Evolutionary conservation across 2,113 vertebrate species (phyloP).

Genomic region (Aspiorhynchus laticeps): DNA sequence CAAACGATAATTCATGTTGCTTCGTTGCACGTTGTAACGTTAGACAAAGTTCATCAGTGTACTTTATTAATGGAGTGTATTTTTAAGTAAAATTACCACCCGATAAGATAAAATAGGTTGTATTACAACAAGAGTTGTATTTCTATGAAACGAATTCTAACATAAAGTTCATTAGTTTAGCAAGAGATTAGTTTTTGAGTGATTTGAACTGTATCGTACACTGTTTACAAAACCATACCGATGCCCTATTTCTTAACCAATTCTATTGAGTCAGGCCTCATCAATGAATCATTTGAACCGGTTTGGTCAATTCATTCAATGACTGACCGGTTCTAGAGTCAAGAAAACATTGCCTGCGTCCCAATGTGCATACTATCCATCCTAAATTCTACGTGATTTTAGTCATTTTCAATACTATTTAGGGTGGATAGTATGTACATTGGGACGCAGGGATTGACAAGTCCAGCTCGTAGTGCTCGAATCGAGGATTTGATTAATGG

Average conservation of each 20-base stretch:
- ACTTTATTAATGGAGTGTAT: not conserved
- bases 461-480: too few species aligned
- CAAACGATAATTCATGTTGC: not conserved
- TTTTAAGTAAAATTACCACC: not conserved
- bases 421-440: too few species aligned
- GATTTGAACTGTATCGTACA: not conserved
- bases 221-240: not conserved
- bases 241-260: not conserved
- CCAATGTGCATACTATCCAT: too few species aligned
- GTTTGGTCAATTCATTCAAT: not conserved
- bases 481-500: not conserved
- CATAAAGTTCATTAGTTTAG: not conserved
- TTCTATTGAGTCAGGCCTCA: not conserved
- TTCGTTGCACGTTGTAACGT: not conserved
- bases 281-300: not conserved
- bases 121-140: not conserved
- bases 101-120: not conserved
- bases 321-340: not conserved
- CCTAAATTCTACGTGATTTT: too few species aligned
- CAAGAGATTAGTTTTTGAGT: not conserved
- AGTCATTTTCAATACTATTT: too few species aligned
- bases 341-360: too few species aligned
- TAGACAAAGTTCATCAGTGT: not conserved
- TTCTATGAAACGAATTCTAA: not conserved
- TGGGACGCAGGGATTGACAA: too few species aligned